phyloP scores from a whole-genome alignment of 2,888 invertebrate genomes.

The Lochmaea capreae region DNA sequence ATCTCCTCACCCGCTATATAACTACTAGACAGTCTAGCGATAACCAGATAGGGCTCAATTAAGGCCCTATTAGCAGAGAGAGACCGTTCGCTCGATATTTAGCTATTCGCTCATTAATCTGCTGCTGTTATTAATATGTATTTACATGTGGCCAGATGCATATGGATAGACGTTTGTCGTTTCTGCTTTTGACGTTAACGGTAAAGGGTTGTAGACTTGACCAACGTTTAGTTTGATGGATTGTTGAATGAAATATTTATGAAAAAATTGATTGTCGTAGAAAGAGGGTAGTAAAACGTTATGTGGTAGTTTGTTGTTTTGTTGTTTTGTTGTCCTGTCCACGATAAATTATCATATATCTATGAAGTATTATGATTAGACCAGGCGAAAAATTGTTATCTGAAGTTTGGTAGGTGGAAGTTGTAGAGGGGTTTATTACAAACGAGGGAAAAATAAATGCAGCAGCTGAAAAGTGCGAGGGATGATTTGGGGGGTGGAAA shows the following conservation, averaged over 20 bases:
- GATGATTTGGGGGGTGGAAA: no score
- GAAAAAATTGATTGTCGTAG: background rate
- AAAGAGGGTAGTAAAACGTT: background rate
- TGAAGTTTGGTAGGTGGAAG: no score
- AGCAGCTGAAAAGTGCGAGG: no score
- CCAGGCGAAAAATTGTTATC: no score
- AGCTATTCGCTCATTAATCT: conserved; percentile 56
- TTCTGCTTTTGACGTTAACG: conserved; percentile 45
- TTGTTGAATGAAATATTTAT: conserved; percentile 5
- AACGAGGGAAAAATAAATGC: no score
- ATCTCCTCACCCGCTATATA: conserved; percentile 19
- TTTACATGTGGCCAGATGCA: conserved; percentile 56
- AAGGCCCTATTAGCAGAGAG: conserved; percentile 54
- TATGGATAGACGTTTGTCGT: conserved; percentile 45
- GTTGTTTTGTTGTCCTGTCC: background rate
- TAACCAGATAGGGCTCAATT: conserved; percentile 55
- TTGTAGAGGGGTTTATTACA: no score
- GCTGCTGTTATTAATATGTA: conserved; percentile 61
- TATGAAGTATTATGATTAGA: background rate
- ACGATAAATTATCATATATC: background rate
- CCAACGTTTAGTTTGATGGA: conserved; percentile 12
- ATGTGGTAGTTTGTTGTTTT: background rate
- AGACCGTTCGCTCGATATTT: conserved; percentile 33
- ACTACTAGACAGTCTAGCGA: conserved; percentile 42
- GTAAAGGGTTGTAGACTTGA: conserved; percentile 21